phyloP scores from a whole-genome alignment of 2,888 invertebrate genomes.

The Andrena dorsata region DNA sequence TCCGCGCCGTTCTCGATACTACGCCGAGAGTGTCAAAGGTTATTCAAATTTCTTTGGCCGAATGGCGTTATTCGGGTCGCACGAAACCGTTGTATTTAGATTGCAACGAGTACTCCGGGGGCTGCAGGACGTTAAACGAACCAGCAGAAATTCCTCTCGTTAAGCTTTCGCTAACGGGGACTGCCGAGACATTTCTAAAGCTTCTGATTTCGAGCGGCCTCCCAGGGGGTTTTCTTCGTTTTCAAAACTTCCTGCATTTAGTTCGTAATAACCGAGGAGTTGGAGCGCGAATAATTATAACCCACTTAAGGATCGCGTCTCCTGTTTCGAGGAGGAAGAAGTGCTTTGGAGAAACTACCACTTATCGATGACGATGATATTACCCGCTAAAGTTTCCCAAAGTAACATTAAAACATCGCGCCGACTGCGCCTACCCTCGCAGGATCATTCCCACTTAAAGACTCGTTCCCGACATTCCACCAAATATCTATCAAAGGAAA shows the following conservation, averaged over 20 bases:
- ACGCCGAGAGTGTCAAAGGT: neutral
- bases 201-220: constrained; percentile 36
- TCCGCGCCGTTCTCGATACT: no score
- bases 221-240: constrained; percentile 38
- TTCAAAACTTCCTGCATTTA: constrained; percentile 73
- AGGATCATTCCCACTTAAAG: no score
- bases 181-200: constrained; percentile 4
- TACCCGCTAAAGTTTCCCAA: neutral
- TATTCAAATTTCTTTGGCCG: neutral
- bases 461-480: neutral
- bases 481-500: neutral
- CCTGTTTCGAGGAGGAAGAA: constrained; percentile 15
- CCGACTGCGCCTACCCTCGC: no score
- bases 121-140: constrained; percentile 10
- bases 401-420: neutral
- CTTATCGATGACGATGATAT: constrained; percentile 21
- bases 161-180: constrained; percentile 26
- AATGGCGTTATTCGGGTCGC: neutral
- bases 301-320: constrained; percentile 59
- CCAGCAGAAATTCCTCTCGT: constrained; percentile 36
- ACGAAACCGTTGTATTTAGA: neutral
- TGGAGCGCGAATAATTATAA: constrained; percentile 79
- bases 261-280: constrained; percentile 71
- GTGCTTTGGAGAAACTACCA: neutral
- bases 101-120: neutral